phyloP scores from a whole-genome alignment of 2,797 vertebrate genomes.

The Sphaeramia orbicularis region DNA sequence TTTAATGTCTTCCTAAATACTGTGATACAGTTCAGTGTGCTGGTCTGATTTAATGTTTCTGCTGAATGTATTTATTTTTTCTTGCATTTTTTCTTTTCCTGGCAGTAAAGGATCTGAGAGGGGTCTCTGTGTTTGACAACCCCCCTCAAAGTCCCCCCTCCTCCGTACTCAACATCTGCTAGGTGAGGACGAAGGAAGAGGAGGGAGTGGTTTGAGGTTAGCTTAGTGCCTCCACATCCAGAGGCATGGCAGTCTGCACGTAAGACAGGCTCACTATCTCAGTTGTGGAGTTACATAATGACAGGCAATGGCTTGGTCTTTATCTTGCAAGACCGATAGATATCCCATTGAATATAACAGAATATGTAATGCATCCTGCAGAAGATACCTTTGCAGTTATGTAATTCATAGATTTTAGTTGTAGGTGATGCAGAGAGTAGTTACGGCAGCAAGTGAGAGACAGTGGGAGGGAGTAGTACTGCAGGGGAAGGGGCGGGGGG shows the following conservation, averaged over 20 bases:
- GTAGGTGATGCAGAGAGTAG: constrained; percentile 24
- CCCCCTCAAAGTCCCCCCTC: constrained; percentile 32
- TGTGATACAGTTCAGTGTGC: constrained; percentile 48
- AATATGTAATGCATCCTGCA: constrained; percentile 6
- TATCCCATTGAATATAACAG: not conserved
- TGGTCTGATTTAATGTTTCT: constrained; percentile 70
- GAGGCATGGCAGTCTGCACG: constrained; percentile 21
- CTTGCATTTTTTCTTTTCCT: constrained; percentile 48
- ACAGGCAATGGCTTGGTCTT: constrained; percentile 26
- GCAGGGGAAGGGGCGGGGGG: constrained; percentile 24
- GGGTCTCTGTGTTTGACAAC: constrained; percentile 77
- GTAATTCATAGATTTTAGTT: constrained; percentile 17
- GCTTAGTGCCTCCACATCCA: constrained; percentile 40
- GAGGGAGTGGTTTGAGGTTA: constrained; percentile 29
- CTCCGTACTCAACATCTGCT: constrained; percentile 66
- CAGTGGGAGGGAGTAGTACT: constrained; percentile 24
- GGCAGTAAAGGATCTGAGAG: constrained; percentile 76
- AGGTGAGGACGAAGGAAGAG: constrained; percentile 35
- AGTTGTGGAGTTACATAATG: constrained; percentile 4
- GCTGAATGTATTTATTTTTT: constrained; percentile 71
- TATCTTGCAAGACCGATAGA: constrained; percentile 21
- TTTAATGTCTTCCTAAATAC: constrained; percentile 64
- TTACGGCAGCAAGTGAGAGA: constrained; percentile 23
- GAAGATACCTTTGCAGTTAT: constrained; percentile 33
- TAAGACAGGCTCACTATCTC: constrained; percentile 13